phyloP scores from a whole-genome alignment of 2,113 vertebrate genomes.

The Okapia johnstoni region DNA sequence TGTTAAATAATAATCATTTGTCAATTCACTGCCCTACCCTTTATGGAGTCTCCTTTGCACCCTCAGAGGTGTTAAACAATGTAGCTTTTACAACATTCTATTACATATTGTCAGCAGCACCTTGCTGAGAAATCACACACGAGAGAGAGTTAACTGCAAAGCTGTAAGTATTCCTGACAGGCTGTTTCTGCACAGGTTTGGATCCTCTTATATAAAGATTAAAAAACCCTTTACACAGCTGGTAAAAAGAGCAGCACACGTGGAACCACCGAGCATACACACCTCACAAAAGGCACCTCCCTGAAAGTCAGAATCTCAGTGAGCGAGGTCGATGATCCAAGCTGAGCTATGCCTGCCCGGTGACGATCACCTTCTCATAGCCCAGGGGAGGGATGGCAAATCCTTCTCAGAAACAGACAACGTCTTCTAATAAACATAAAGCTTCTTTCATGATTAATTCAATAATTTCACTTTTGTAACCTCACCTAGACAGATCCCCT shows the following conservation, averaged over 20 bases:
- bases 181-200: conserved; percentile 67
- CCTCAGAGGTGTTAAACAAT: conserved; percentile 53
- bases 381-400: neutral
- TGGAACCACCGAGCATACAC: conserved; percentile 64
- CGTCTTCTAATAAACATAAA: neutral
- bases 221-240: conserved; percentile 77
- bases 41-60: neutral
- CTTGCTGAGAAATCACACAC: conserved; percentile 67
- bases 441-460: neutral
- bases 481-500: neutral
- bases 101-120: conserved; percentile 67
- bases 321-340: neutral
- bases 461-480: neutral
- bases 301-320: conserved; percentile 60
- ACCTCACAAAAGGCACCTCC: conserved; percentile 67
- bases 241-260: conserved; percentile 69
- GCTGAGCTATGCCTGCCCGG: conserved; percentile 12
- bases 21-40: neutral
- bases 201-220: conserved; percentile 72
- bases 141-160: conserved; percentile 68
- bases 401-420: neutral
- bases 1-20: conserved; percentile 42
- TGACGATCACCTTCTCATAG: neutral
- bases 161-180: conserved; percentile 79
- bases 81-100: conserved; percentile 60